Evolutionary conservation across 2,888 invertebrate species (phyloP), one percentile per base, ranked within the genome.

Genomic region (Amphipyra berbera): DNA sequence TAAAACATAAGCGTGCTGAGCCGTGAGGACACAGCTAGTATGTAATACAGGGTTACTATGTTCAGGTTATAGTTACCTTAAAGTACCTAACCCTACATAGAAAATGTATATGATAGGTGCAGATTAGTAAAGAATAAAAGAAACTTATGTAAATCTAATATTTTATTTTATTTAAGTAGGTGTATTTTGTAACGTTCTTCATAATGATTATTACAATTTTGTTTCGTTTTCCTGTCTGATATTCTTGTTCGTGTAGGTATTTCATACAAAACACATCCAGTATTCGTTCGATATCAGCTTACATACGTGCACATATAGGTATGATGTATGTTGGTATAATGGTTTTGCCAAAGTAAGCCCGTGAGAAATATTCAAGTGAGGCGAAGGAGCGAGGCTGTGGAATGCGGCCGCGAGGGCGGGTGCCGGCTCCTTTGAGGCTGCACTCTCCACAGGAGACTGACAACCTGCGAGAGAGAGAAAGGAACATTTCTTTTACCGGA

Each of bases 331-430:
- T 79, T 73, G 78, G 68, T 74, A 70, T 88, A 89, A 90, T 90
- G 90, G 90, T 87, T 89, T 93, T 89, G 93, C 93, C 92, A 93
- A 93, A 94, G 93, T 89, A 86, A 90, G 92, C 84, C 93, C 95
- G 95, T 95, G 95, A 95, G 95, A 95, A 95, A 94, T 90, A 92
- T 92, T 92, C 90, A 86, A 88, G 93, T 88, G 89, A 89, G 89
- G 87, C 88, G 91, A 84, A 87, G 85, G 88, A 85, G 88, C 88
- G 82, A 86, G 88, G 86, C 85, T 83, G 82, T 85, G 93, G 94
- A 93, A 93, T 93, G 94, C 89, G 90, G 90, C 88, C 91, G 91
- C 84, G 90, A 88, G 89, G 92, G 92, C 92, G 93, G 90, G 83
- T 87, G 94, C 93, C 93, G 94, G 95, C 92, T 90, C 90, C 93